Conservation (phyloP, 2,888 invertebrate genomes). For the Diogma glabrata region DNA sequence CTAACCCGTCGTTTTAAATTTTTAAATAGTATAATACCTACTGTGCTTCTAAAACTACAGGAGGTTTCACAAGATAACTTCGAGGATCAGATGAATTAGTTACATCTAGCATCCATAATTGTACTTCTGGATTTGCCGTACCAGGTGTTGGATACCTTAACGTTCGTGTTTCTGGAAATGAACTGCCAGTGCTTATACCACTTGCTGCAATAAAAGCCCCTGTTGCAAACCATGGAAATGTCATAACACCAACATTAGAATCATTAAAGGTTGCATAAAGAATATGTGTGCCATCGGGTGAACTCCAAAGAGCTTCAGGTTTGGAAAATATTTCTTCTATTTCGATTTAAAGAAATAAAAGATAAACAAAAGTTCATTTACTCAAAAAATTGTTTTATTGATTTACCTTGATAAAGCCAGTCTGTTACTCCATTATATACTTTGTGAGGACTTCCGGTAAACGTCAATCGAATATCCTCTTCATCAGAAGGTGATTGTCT, state of each 20-base stretch:
- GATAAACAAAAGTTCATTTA: background rate
- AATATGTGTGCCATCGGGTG: slow-evolving; percentile 66
- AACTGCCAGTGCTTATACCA: slow-evolving; percentile 43
- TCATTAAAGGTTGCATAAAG: slow-evolving; percentile 83
- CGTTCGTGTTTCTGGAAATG: slow-evolving; percentile 68
- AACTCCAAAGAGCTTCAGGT: slow-evolving; percentile 80
- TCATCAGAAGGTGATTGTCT: slow-evolving; percentile 58
- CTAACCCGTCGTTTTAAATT: no score
- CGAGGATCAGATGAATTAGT: slow-evolving; percentile 52
- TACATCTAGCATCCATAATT: slow-evolving; percentile 69
- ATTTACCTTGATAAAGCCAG: slow-evolving; percentile 88
- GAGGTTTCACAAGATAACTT: slow-evolving; percentile 58
- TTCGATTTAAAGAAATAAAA: slow-evolving; percentile 19
- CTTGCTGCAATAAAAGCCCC: slow-evolving; percentile 48
- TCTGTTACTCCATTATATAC: slow-evolving; percentile 91
- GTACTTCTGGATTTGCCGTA: slow-evolving; percentile 73
- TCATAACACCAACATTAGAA: slow-evolving; percentile 60
- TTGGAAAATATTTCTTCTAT: slow-evolving; percentile 78
- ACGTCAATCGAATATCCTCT: slow-evolving; percentile 58
- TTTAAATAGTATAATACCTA: slow-evolving; percentile 41
- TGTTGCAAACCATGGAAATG: slow-evolving; percentile 72
- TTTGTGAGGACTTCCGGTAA: slow-evolving; percentile 62
- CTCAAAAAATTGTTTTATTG: background rate
- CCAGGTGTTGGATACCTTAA: slow-evolving; percentile 83
- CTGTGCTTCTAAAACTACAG: slow-evolving; percentile 65